Evolutionary conservation across 2,888 invertebrate species (phyloP).

Genomic region (Mimumesa dahlbomi): DNA sequence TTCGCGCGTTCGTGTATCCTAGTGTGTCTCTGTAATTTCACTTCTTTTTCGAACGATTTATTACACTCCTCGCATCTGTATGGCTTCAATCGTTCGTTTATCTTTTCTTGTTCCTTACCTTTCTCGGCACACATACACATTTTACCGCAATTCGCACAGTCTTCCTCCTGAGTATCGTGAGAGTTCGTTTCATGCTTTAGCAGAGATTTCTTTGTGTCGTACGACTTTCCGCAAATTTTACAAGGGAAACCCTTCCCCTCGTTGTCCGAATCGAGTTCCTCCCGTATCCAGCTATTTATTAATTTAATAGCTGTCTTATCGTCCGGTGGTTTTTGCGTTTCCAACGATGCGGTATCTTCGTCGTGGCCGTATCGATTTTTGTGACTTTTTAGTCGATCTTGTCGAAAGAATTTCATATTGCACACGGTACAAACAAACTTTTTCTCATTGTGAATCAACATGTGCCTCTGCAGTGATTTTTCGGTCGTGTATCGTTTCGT

Average conservation of each 20-base stretch:
- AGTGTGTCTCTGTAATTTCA: slow-evolving; percentile 68
- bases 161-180: slow-evolving; percentile 52
- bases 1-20: slow-evolving; percentile 68
- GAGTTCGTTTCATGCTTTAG: slow-evolving; percentile 65
- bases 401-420: slow-evolving; percentile 68
- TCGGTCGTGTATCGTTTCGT: slow-evolving; percentile 52
- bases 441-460: slow-evolving; percentile 58
- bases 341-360: slow-evolving; percentile 48
- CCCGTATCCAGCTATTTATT: slow-evolving; percentile 73
- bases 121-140: slow-evolving; percentile 56
- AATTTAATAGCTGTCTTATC: slow-evolving; percentile 70
- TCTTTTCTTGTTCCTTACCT: slow-evolving; percentile 39
- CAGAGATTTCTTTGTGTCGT: slow-evolving; percentile 71
- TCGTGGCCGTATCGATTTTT: slow-evolving; percentile 62
- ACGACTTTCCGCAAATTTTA: slow-evolving; percentile 70
- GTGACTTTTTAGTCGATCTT: slow-evolving; percentile 66
- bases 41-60: slow-evolving; percentile 70
- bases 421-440: slow-evolving; percentile 67
- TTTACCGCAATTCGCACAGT: slow-evolving; percentile 42
- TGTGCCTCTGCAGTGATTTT: slow-evolving; percentile 59
- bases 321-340: slow-evolving; percentile 65
- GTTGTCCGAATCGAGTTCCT: slow-evolving; percentile 71
- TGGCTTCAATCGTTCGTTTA: slow-evolving; percentile 53
- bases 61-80: slow-evolving; percentile 68
- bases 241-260: slow-evolving; percentile 72